Evolutionary conservation across 2,888 invertebrate species (phyloP).

Genomic region (Athrips mouffetella): DNA sequence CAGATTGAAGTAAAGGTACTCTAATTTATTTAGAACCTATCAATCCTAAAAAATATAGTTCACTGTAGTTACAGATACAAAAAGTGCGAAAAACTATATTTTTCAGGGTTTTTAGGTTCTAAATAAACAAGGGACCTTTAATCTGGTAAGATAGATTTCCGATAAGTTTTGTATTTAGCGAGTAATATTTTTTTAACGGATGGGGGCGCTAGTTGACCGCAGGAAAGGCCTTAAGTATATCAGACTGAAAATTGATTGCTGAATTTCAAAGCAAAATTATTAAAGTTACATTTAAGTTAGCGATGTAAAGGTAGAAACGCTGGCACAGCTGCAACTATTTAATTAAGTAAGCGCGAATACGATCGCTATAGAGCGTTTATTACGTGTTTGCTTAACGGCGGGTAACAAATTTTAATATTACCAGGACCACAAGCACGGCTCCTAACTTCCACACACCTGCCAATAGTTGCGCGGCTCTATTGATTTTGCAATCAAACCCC

Average conservation of each 20-base stretch:
- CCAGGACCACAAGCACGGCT: slow-evolving; percentile 25
- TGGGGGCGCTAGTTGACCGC: too few relatives aligned
- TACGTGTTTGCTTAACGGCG: slow-evolving; percentile 47
- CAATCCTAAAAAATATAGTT: too few relatives aligned
- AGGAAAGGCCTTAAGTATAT: too few relatives aligned
- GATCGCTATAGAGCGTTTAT: slow-evolving; percentile 50
- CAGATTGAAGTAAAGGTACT: too few relatives aligned
- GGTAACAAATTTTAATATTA: slow-evolving; percentile 60
- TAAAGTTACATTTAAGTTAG: slow-evolving; percentile 6
- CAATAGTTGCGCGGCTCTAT: slow-evolving; percentile 56
- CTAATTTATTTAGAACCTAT: too few relatives aligned
- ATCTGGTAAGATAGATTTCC: too few relatives aligned
- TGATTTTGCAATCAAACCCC: slow-evolving; percentile 72
- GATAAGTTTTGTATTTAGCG: too few relatives aligned
- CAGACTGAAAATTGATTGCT: slow-evolving; percentile 7
- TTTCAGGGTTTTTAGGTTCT: too few relatives aligned
- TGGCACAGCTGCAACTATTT: slow-evolving; percentile 25
- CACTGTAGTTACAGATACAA: too few relatives aligned
- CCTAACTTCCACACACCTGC: slow-evolving; percentile 44
- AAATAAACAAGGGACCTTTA: too few relatives aligned
- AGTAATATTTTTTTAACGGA: too few relatives aligned
- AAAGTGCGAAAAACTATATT: too few relatives aligned
- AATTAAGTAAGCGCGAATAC: slow-evolving; percentile 40
- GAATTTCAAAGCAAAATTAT: not conserved
- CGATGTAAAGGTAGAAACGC: not conserved